These are phyloP conservation scores for Vicugna pacos DNA, from an alignment of 2,113 vertebrate genomes.

Conservation along the genomic window DNA sequence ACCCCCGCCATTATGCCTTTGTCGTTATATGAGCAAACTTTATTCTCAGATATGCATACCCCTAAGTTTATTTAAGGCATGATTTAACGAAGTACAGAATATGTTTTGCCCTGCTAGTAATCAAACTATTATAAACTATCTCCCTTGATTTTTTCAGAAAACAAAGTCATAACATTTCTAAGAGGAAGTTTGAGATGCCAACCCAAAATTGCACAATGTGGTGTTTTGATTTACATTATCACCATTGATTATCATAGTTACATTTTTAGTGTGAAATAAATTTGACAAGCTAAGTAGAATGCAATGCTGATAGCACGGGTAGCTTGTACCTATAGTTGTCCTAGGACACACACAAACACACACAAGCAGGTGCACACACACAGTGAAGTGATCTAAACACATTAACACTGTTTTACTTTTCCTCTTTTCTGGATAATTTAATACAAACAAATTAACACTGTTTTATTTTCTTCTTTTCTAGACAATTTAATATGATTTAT, in stretches of 20 bases:
- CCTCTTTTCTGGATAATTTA: background rate
- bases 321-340: background rate
- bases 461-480: background rate
- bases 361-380: background rate
- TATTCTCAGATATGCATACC: background rate
- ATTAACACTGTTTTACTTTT: background rate
- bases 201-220: accelerated
- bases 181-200: background rate
- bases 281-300: background rate
- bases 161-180: background rate
- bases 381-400: background rate
- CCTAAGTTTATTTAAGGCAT: constrained; percentile 14
- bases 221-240: background rate
- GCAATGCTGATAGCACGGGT: background rate
- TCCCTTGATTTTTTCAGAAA: background rate
- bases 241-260: background rate
- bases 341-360: background rate
- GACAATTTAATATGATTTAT: background rate
- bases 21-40: background rate
- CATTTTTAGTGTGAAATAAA: background rate
- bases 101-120: background rate
- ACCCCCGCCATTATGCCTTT: background rate
- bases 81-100: background rate
- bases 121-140: background rate
- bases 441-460: background rate